A percentile compares a stretch with the other conserved stretches of the same genome.
These are phyloP conservation scores for Pelodytes ibericus DNA, from an alignment of 2,797 vertebrate genomes.

Conservation along the genomic window DNA sequence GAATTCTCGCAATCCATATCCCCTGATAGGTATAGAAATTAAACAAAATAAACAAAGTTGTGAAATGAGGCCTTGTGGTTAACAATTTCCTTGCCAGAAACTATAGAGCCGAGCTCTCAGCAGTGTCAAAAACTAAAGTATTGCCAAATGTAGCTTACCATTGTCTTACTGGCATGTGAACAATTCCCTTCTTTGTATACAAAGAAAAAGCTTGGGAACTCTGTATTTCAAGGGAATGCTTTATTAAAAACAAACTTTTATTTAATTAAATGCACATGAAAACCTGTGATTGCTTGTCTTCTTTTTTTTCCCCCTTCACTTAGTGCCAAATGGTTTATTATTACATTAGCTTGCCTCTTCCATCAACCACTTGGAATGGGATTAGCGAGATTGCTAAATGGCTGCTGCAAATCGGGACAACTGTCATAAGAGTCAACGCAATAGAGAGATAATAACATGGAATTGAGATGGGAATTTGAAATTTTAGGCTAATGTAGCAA, in stretches of 20 bases:
- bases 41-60: neutral
- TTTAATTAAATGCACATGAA: neutral
- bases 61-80: neutral
- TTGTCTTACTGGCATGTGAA: neutral
- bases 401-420: too few relatives aligned
- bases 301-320: neutral
- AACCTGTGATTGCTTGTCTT: neutral
- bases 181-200: neutral
- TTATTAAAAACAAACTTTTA: neutral
- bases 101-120: neutral
- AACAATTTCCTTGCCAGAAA: constrained; percentile 5
- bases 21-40: neutral
- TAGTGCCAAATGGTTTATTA: neutral
- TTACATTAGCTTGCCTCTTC: too few relatives aligned
- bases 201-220: neutral
- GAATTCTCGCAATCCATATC: neutral
- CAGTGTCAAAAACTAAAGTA: neutral
- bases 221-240: neutral
- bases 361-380: too few relatives aligned
- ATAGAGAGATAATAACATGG: too few relatives aligned
- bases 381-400: too few relatives aligned
- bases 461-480: too few relatives aligned
- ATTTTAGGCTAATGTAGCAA: too few relatives aligned
- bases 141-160: neutral
- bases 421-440: too few relatives aligned